Conservation (phyloP, 2,888 invertebrate species). For the Drosophila niveifrons region DNA sequence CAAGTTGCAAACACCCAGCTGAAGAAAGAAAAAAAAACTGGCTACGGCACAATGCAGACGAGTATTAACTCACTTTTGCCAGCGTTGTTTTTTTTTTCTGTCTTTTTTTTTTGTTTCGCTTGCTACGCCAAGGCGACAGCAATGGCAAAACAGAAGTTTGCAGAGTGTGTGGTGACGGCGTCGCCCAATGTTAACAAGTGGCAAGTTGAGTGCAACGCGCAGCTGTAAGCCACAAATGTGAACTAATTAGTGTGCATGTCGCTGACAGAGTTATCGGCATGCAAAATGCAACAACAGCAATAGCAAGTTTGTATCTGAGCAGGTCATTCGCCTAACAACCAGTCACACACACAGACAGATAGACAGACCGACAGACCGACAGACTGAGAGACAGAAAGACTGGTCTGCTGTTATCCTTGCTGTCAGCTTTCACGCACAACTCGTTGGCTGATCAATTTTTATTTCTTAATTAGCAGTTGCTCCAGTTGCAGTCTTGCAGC, state of each 20-base stretch:
- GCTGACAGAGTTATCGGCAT: slow-evolving; percentile 71
- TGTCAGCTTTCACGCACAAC: slow-evolving; percentile 67
- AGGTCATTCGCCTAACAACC: slow-evolving; percentile 62
- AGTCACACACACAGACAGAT: slow-evolving; percentile 20
- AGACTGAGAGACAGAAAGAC: neutral
- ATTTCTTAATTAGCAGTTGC: slow-evolving; percentile 78
- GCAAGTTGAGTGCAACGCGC: slow-evolving; percentile 64
- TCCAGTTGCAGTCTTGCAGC: slow-evolving; percentile 51
- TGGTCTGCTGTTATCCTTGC: slow-evolving; percentile 53
- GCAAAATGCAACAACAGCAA: slow-evolving; percentile 42
- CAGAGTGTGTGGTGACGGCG: slow-evolving; percentile 27
- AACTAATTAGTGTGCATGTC: slow-evolving; percentile 81
- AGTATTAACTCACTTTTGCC: slow-evolving; percentile 77
- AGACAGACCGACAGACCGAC: neutral
- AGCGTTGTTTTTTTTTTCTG: slow-evolving; percentile 24
- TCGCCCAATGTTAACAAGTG: slow-evolving; percentile 70
- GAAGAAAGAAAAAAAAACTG: slow-evolving; percentile 44
- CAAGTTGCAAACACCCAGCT: slow-evolving; percentile 45
- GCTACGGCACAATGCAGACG: slow-evolving; percentile 42
- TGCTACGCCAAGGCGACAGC: slow-evolving; percentile 19
- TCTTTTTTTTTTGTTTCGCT: slow-evolving; percentile 18
- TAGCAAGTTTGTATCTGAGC: slow-evolving; percentile 24
- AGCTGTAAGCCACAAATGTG: slow-evolving; percentile 66
- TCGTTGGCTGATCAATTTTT: slow-evolving; percentile 63
- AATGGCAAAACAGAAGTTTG: slow-evolving; percentile 1